Base-by-base conservation (phyloP, 1,140 invertebrate genomes). In the Rhagoletis pomonella region DNA sequence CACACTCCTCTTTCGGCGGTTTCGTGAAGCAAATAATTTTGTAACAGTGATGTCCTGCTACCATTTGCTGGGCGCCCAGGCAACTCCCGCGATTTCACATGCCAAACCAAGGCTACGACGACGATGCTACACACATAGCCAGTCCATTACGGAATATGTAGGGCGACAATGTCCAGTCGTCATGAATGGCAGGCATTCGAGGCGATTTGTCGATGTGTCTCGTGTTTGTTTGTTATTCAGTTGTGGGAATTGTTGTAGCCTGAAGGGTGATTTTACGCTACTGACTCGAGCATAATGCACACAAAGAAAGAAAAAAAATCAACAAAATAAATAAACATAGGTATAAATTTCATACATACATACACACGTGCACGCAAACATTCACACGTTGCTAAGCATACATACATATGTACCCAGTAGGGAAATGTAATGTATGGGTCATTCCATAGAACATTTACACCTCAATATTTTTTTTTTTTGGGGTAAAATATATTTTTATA, bases 31-130 rank as follows among this genome's bases (percentile, higher is more conserved):
- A 88, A 59, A 67, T 84, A 89, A 88, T 86, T 87, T 89, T 88
- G 64, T 42, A 77, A 50, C 64, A 60, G 7, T 44, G n/a, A 44
- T 62, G 73, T 44, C 85, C n/a, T 90, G 64, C 88, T 89, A 39
- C n/a, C 3, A 6, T 65, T 87, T 89, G 77, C 91, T 92, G 91
- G 19, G 89, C 90, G 89, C 91, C 91, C 91, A 91, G 90, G 89
- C 89, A 86, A 90, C 90, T 91, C 91, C 91, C 91, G 91, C 91
- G 90, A 91, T 91, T 91, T 91, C 86, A 85, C 88, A 87, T 87
- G 73, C 55, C 85, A 85, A 87, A 81, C 47, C 88, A 87, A 67
- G 62, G 73, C 29, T 85, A 42, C 81, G 6, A 59, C 29, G 29
- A 29, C 29, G 29, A 19, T 17, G 29, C 64, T 29, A 29, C 29